Evolutionary conservation across 2,113 vertebrate genomes (phyloP).

Genomic region (Actenoides hombroni): DNA sequence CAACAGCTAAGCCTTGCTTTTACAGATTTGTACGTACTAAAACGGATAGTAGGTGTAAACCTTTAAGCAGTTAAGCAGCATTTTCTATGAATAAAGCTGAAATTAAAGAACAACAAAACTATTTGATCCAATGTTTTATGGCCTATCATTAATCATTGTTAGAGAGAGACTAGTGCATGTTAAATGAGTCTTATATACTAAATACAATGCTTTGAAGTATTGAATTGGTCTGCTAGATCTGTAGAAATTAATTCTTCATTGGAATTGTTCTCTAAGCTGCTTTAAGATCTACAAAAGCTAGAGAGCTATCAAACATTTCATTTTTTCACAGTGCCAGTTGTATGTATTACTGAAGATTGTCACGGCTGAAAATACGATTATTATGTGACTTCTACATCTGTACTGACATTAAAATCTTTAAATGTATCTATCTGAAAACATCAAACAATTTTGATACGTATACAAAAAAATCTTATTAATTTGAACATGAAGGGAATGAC

Average conservation of each 20-base stretch:
- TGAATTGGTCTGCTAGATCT: conserved; percentile 31
- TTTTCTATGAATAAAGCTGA: conserved; percentile 48
- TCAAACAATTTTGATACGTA: background rate
- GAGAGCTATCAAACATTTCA: background rate
- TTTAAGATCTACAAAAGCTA: background rate
- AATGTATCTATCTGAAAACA: background rate
- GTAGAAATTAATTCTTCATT: conserved; percentile 15
- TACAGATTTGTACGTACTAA: conserved; percentile 16
- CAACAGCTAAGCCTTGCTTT: background rate
- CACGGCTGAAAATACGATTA: background rate
- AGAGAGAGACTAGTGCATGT: background rate
- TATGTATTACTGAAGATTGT: background rate
- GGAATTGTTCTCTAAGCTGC: background rate
- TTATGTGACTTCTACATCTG: background rate
- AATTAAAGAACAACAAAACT: conserved; percentile 39
- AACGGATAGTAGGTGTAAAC: background rate
- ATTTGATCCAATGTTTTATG: conserved; percentile 40
- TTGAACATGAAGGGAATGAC: background rate
- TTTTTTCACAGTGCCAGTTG: background rate
- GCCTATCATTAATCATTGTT: conserved; percentile 47
- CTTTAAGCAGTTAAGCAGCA: conserved; percentile 13
- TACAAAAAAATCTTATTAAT: conserved; percentile 10
- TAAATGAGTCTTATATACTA: conserved; percentile 44
- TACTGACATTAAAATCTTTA: background rate
- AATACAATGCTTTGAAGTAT: conserved; percentile 39